A percentile compares a stretch with the other conserved stretches of the same genome.
phyloP scores from a whole-genome alignment of 2,797 vertebrate genomes.

The Arrhamphus sclerolepis region DNA sequence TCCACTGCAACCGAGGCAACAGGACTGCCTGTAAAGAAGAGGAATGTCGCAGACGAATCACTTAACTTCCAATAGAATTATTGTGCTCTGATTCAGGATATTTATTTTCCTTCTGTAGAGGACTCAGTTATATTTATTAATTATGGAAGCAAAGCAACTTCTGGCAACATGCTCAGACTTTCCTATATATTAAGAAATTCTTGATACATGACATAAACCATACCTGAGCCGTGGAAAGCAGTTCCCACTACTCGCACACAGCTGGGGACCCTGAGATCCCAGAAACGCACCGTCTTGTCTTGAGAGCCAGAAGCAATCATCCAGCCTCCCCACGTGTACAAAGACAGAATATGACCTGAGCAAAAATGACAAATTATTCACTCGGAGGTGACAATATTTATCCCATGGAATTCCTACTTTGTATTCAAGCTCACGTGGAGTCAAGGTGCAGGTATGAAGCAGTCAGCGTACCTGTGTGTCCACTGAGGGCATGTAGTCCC shows the following conservation, averaged over 20 bases:
- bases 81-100: too few species aligned
- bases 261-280: conserved; percentile 96
- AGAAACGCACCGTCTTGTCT: conserved; percentile 97
- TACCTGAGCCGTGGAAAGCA: conserved; percentile 94
- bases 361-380: background rate
- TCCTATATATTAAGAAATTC: too few species aligned
- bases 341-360: conserved; percentile 95
- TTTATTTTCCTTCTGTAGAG: background rate
- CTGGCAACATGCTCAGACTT: background rate
- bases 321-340: conserved; percentile 98
- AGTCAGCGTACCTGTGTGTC: conserved; percentile 88
- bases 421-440: background rate
- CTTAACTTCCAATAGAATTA: too few species aligned
- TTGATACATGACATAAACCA: background rate
- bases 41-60: too few species aligned
- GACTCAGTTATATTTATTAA: background rate
- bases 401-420: background rate
- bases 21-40: conserved; percentile 85
- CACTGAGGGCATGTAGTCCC: conserved; percentile 95
- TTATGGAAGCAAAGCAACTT: background rate
- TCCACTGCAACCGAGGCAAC: conserved; percentile 97
- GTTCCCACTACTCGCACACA: conserved; percentile 97
- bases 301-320: conserved; percentile 99
- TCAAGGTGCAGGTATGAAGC: background rate
- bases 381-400: background rate